Conservation (phyloP, 2,888 invertebrate species). For the Napeogenes inachia region DNA sequence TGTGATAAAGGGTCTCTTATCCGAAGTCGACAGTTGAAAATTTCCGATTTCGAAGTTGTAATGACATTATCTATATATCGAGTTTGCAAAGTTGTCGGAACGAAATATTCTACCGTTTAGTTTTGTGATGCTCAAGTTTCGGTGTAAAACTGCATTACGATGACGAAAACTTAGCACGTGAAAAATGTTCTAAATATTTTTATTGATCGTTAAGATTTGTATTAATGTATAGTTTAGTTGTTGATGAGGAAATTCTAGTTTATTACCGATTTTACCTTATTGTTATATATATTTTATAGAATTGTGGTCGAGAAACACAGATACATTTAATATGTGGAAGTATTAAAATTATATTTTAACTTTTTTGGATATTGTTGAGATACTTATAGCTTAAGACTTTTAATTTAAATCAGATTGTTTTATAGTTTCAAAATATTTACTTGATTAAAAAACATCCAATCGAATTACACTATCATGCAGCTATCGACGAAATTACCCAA, state of each 20-base stretch:
- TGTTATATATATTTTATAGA: no score
- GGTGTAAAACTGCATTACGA: conserved; percentile 52
- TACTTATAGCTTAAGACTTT: no score
- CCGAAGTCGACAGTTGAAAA: conserved; percentile 26
- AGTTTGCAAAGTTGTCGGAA: conserved; percentile 45
- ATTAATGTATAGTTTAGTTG: no score
- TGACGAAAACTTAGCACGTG: conserved; percentile 16
- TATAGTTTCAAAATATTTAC: conserved; percentile 1
- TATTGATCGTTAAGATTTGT: no score
- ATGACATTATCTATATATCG: conserved; percentile 49
- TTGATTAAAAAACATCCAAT: conserved; percentile 14
- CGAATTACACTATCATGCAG: conserved; percentile 10
- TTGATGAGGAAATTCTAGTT: no score
- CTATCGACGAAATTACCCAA: conserved; percentile 31
- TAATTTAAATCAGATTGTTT: no score
- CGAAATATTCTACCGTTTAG: conserved; percentile 49
- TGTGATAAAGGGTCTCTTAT: conserved; percentile 14
- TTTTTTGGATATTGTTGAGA: no score
- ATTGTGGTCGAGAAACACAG: no score
- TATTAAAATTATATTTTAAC: no score
- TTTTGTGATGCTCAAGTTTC: conserved; percentile 48
- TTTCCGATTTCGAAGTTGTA: conserved; percentile 31
- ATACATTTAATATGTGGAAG: no score
- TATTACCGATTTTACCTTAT: no score
- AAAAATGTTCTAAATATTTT: conserved; percentile 1